Evolutionary conservation across 2,888 invertebrate species (phyloP), one percentile per base, ranked within the genome.

Genomic region (Volucella zonaria): DNA sequence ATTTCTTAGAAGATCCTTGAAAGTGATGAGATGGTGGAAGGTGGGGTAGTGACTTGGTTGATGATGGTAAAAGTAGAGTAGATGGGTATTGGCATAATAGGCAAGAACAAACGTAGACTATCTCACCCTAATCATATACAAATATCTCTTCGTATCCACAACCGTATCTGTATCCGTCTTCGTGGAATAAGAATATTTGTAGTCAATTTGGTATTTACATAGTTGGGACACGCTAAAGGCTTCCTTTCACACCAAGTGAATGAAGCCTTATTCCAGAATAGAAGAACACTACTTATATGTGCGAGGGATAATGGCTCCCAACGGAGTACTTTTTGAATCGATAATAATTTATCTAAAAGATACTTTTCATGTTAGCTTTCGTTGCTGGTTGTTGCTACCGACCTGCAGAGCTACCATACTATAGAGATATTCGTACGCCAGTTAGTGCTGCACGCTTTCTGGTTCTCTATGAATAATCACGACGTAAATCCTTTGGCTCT

Each of bases 191-290:
- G 52, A 83, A 86, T 85, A 87, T 87, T 87, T 87, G 87, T 85
- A 88, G 88, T 88, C 88, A 88, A 88, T 88, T 88, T 88, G 87
- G 86, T 87, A 86, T 87, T 87, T 87, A 87, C 87, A 88, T 87
- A 88, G 85, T 86, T 81, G 81, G 81, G 85, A 85, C 76, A 81
- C 64, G 76, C 61, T 74, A 85, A 81, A 77, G 76, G 85, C 81
- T 85, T 85, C 68, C 73, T 64, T 77, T 76, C 73, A 71, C 71
- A 61, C 66, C 49, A 61, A 11, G 14, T 2, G 23, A 31, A 45
- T n/a, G n/a, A n/a, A n/a, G n/a, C 9, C 2, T 10, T n/a, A 18
- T 18, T 18, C n/a, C 14, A 47, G 31, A 67, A 54, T 40, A 64
- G 61, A 59, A 45, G 58, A 23, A 64, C 56, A 75, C 67, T 56